Base-by-base conservation (phyloP, 37 sponge, comb jelly and placozoan species). In the Hexactinellida sp. region DNA sequence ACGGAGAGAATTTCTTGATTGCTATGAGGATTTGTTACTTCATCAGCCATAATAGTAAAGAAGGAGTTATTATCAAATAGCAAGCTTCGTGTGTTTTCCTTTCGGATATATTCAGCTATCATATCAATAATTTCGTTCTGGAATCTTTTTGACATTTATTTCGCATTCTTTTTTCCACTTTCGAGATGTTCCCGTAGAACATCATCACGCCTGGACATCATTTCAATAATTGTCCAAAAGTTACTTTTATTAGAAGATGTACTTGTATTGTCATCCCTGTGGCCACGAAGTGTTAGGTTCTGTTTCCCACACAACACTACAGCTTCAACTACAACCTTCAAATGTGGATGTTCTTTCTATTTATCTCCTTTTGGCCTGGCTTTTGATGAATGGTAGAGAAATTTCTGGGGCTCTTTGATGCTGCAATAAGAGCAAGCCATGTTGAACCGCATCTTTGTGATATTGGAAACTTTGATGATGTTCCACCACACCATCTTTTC, bases 1-100 rank as follows among this genome's bases (percentile, higher is more conserved):
- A 86, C 52, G 37, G 90, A 37, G 19, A 89, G 87, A 84, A 84
- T 71, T 84, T 89, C 90, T 34, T 30, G 24, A 90, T 84, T 90
- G 52, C 52, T 47, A 47, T 47, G 52, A 55, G 63, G 85, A 36
- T 84, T 84, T 55, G 85, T 90, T 3, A 90, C 87, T 52, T 90
- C 90, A 55, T 90, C 87, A 10, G 85, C 82, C 39, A 89, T 34
- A 41, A 86, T 83, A 34, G 63, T 55, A 54, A 86, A 86, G 83
- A 82, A 89, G 16, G 83, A 36, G 39, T 47, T 47, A 47, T 47
- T 47, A 47, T 47, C 52, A 47, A 47, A 47, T 47, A 47, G 52
- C n/a, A 47, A 47, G 52, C 52, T 47, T 47, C 52, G 52, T 16
- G 52, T 47, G 52, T 47, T 47, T 47, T 47, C 52, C 52, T 47